Evolutionary conservation across 2,888 invertebrate species (phyloP).

Genomic region (Isotomurus palustris): DNA sequence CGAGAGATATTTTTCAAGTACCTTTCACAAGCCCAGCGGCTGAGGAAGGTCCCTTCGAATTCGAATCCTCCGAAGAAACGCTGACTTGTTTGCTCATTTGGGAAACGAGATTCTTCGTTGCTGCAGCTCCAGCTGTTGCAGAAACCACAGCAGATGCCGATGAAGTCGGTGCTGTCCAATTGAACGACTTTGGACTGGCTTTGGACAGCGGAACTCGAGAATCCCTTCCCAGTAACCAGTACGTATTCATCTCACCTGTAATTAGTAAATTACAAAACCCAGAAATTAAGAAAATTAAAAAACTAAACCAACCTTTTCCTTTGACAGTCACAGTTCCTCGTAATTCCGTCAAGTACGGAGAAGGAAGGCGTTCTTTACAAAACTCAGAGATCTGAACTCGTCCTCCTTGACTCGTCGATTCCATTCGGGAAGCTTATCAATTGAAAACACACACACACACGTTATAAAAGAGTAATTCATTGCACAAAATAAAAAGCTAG

Average conservation of each 20-base stretch:
- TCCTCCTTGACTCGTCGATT: slow-evolving; percentile 87
- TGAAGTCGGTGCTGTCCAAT: slow-evolving; percentile 16
- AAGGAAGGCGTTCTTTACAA: slow-evolving; percentile 70
- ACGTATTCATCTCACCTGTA: slow-evolving; percentile 73
- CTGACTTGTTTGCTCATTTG: background rate
- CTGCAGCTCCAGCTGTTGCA: background rate
- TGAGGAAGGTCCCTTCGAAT: too few species aligned
- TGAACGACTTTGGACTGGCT: slow-evolving; percentile 19
- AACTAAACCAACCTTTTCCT: slow-evolving; percentile 78
- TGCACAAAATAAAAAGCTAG: background rate
- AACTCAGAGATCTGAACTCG: slow-evolving; percentile 91
- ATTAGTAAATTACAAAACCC: too few species aligned
- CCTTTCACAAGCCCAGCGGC: slow-evolving; percentile 7
- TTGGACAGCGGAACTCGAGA: slow-evolving; percentile 56
- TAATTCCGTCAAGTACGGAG: slow-evolving; percentile 55
- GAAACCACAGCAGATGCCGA: slow-evolving; percentile 9
- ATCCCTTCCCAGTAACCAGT: slow-evolving; percentile 74
- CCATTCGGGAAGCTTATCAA: slow-evolving; percentile 75
- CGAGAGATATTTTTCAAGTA: background rate
- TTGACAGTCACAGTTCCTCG: slow-evolving; percentile 58
- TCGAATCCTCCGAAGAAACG: background rate
- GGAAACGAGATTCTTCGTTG: too few species aligned
- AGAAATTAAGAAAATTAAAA: too few species aligned
- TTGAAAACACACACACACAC: too few species aligned
- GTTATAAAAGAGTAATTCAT: background rate